phyloP scores from a whole-genome alignment of 2,888 invertebrate species.

The Neoaliturus tenellus region DNA sequence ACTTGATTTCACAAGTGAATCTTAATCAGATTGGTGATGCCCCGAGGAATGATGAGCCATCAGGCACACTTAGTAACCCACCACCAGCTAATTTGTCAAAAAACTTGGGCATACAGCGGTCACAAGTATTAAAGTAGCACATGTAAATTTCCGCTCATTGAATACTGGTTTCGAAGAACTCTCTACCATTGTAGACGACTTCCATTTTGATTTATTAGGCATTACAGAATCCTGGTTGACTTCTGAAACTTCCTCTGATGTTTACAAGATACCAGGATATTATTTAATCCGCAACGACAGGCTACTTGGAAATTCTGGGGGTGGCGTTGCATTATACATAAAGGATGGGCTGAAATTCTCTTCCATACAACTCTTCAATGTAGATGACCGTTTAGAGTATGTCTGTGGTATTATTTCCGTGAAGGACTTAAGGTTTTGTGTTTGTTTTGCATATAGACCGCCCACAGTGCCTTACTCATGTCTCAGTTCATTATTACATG shows the following conservation, averaged over 20 bases:
- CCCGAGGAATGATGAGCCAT: neutral
- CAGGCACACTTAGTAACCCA: neutral
- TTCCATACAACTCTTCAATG: neutral
- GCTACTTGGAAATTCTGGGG: neutral
- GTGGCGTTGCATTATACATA: neutral
- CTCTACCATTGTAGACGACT: neutral
- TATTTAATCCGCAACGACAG: neutral
- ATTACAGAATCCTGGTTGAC: neutral
- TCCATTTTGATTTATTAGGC: conserved; percentile 2
- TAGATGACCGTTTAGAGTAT: neutral
- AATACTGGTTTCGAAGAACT: conserved; percentile 10
- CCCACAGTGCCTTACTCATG: neutral
- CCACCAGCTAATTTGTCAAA: neutral
- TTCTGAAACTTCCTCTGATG: neutral
- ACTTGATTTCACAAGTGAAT: neutral
- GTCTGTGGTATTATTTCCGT: neutral
- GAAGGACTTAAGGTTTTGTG: neutral
- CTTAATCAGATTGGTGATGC: neutral
- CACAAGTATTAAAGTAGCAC: neutral
- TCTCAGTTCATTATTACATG: neutral
- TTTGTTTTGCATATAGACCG: conserved; percentile 27
- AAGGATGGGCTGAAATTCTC: neutral
- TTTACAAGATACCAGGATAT: neutral
- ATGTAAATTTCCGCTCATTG: conserved; percentile 9
- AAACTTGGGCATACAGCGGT: neutral